Evolutionary conservation across 2,797 vertebrate genomes (phyloP), one percentile per base, ranked within the genome.

Genomic region (Coregonus ussuriensis): DNA sequence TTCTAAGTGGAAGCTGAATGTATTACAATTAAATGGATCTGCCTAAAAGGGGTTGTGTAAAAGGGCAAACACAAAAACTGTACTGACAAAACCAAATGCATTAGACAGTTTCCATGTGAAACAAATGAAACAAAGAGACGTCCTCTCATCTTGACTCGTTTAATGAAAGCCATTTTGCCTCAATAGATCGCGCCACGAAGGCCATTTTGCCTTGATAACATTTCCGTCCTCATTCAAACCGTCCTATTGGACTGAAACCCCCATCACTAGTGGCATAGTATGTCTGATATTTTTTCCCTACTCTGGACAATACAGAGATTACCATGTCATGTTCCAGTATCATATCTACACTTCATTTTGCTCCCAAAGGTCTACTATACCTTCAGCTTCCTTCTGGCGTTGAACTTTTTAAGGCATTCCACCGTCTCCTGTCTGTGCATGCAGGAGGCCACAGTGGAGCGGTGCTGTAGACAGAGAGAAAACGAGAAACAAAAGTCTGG

Each of bases 361-460:
- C 16, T 37, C 51, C 21, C 6, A 6, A 4, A 53, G 25, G 14
- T 37, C 6, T 18, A 11, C 4, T 35, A 15, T 76, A 96, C 96
- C 95, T 97, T 97, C 78, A 97, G 92, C 92, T 99, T 99, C 84
- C 98, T 95, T 83, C 98, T 94, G 84, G 98, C 98, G 0, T 99
- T 99, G 94, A 99, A 99, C 91, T 99, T 99, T 94, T 99, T 99
- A 93, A 99, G 92, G 87, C 98, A 99, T 83, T 99, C 98, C 66
- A 99, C 98, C 0, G 98, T 99, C 92, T 99, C 98, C 92, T 99
- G 98, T 85, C 98, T 94, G 93, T 99, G 98, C 98, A 99, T 99
- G 89, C 98, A 99, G 75, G 98, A 99, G 0, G 98, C 98, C 92
- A 99, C 98, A 0, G 98, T 99, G 83, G 97, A 98, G 69, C 98